These are phyloP conservation scores for Sminthurinus aureus DNA, from an alignment of 2,888 invertebrate species.

Conservation along the genomic window DNA sequence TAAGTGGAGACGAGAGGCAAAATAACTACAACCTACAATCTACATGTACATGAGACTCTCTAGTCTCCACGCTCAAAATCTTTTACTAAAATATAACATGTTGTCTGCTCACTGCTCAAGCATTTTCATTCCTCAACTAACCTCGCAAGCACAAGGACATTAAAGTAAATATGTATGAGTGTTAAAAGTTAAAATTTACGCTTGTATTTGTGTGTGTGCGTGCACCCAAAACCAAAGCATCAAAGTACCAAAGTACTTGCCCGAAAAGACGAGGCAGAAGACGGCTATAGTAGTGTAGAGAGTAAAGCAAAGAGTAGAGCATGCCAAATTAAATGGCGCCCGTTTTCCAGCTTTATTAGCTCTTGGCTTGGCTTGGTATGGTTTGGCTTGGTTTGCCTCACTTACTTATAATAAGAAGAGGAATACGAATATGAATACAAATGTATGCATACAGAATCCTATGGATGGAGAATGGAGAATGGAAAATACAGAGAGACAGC, in stretches of 20 bases:
- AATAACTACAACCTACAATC: not conserved
- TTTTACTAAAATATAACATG: not conserved
- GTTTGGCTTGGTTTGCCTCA: too few relatives aligned
- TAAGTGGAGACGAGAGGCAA: not conserved
- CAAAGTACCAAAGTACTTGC: not conserved
- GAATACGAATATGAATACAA: not conserved
- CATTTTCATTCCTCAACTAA: not conserved
- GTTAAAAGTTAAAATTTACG: too few relatives aligned
- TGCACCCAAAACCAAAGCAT: not conserved
- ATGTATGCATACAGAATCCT: not conserved
- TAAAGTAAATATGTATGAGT: constrained; percentile 5
- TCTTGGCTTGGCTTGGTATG: not conserved
- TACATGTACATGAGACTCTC: not conserved
- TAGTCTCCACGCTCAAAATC: not conserved
- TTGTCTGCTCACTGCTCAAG: not conserved
- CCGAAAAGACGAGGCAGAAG: too few relatives aligned
- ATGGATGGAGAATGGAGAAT: too few relatives aligned
- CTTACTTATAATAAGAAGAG: not conserved
- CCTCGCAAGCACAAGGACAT: not conserved
- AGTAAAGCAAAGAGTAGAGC: not conserved
- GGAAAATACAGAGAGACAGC: too few relatives aligned
- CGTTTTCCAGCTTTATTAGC: constrained; percentile 19
- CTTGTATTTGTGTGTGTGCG: not conserved
- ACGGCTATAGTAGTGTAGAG: not conserved
- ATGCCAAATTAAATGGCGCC: constrained; percentile 29